Percentiles rank a stretch among this genome's conserved stretches.
These are phyloP conservation scores for Hystrix cristata DNA, from an alignment of 2,113 vertebrate species.

Conservation along the genomic window DNA sequence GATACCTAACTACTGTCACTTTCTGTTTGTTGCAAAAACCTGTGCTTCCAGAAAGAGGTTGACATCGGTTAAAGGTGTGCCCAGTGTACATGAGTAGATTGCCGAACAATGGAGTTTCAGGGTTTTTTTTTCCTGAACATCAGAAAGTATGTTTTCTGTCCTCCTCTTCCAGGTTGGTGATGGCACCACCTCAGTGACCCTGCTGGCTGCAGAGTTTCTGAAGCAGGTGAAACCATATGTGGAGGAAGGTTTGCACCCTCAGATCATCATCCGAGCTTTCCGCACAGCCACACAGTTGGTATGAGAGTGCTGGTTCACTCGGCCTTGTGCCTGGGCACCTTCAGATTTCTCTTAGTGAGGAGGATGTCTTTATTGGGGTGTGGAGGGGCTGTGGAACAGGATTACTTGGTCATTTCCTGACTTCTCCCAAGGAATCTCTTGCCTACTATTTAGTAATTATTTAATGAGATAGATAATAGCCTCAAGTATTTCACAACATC, in stretches of 20 bases:
- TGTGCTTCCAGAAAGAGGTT: not conserved
- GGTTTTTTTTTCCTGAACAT: not conserved
- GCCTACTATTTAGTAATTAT: not conserved
- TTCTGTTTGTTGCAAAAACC: not conserved
- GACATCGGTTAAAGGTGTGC: not conserved
- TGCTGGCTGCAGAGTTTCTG: conserved; percentile 97
- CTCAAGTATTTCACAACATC: not conserved
- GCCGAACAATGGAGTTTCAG: not conserved
- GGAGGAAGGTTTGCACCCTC: conserved; percentile 98
- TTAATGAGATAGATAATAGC: not conserved
- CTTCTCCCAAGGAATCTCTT: not conserved
- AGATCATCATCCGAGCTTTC: conserved; percentile 99
- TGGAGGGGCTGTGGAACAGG: not conserved
- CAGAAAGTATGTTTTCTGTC: not conserved
- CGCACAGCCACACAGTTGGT: conserved; percentile 94
- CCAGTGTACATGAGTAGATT: not conserved
- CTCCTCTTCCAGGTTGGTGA: conserved; percentile 92
- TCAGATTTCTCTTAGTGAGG: not conserved
- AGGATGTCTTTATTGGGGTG: not conserved
- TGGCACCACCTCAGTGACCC: conserved; percentile 97
- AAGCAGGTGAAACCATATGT: conserved; percentile 97
- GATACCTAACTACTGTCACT: not conserved
- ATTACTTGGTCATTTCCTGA: conserved; percentile 8
- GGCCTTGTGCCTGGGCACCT: not conserved
- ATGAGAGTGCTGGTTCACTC: conserved; percentile 14